Evolutionary conservation across 2,113 vertebrate genomes (phyloP), one percentile per base, ranked within the genome.

Genomic region (Ctenodactylus gundi): DNA sequence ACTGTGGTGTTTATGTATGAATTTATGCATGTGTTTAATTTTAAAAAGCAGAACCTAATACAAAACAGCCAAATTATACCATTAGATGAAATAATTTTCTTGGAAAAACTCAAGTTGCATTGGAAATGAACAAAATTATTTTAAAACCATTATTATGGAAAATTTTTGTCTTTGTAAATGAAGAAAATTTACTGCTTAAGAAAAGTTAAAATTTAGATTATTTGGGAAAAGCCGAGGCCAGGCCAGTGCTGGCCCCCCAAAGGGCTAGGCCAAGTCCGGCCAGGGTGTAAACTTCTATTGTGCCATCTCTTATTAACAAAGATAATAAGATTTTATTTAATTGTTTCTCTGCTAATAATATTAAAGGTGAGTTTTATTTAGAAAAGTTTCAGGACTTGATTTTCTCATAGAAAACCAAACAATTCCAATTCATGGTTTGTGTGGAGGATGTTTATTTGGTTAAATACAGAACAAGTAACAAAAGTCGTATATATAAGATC

Each of bases 11-110:
- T 60, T 91, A 13, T 2, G 0, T 87, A 10, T 39, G 18, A 53
- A 44, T 39, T 10, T 41, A 3, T 73, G 6, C 49, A 6, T 60
- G 27, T 44, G n/a, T n/a, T n/a, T n/a, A n/a, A 3, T 75, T 93
- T 91, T 62, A 93, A 92, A 57, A 80, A 81, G 83, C 68, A 68
- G 51, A 65, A 36, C 82, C n/a, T n/a, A n/a, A 15, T 49, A 83
- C 51, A 7, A 55, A 18, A 27, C 12, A 82, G 21, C 9, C 88
- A 88, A 85, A 17, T 72, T 77, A 46, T 14, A 64, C 21, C 25
- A 80, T 68, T 82, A 73, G 13, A 13, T 60, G n/a, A 88, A 95
- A 94, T 6, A 51, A 53, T 36, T 10, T 64, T 85, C 81, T 57
- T 78, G 29, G 83, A 39, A n/a, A 84, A 90, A 75, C 1, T 44